These are phyloP conservation scores for Andricus quercusramuli DNA, from an alignment of 2,888 invertebrate genomes.

Conservation along the genomic window DNA sequence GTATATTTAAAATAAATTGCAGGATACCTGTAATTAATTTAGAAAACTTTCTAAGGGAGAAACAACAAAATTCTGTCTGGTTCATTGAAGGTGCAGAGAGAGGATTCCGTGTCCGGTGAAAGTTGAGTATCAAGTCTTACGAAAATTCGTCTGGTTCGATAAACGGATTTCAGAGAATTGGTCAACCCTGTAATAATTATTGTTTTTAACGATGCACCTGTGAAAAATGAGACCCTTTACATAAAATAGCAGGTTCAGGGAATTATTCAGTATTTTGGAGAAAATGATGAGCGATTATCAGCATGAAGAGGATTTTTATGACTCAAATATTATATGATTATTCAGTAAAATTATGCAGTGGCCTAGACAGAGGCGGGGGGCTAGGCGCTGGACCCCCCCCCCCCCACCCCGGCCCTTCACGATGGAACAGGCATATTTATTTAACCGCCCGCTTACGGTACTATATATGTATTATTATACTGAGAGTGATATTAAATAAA, in stretches of 20 bases:
- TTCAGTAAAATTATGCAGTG: neutral
- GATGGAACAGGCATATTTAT: too few species aligned
- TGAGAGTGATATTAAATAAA: too few species aligned
- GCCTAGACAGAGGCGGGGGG: accelerated
- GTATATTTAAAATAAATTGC: neutral
- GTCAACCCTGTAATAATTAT: neutral
- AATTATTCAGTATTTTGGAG: neutral
- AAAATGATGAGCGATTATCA: neutral
- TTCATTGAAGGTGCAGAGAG: neutral
- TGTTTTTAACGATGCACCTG: neutral
- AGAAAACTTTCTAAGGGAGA: neutral
- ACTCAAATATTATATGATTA: too few species aligned
- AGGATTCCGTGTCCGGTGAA: neutral
- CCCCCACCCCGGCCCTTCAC: too few species aligned
- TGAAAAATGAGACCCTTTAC: neutral
- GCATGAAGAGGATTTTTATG: neutral
- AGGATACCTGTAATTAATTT: too few species aligned
- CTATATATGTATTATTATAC: too few species aligned
- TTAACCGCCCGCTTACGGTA: too few species aligned
- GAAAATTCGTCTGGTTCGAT: neutral
- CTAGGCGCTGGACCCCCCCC: too few species aligned
- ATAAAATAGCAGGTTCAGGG: neutral
- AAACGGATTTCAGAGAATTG: neutral
- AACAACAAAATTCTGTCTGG: neutral
- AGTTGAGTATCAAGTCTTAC: neutral